Evolutionary conservation across 2,113 vertebrate species (phyloP), one percentile per base, ranked within the genome.

Genomic region (Macroglossus sobrinus): DNA sequence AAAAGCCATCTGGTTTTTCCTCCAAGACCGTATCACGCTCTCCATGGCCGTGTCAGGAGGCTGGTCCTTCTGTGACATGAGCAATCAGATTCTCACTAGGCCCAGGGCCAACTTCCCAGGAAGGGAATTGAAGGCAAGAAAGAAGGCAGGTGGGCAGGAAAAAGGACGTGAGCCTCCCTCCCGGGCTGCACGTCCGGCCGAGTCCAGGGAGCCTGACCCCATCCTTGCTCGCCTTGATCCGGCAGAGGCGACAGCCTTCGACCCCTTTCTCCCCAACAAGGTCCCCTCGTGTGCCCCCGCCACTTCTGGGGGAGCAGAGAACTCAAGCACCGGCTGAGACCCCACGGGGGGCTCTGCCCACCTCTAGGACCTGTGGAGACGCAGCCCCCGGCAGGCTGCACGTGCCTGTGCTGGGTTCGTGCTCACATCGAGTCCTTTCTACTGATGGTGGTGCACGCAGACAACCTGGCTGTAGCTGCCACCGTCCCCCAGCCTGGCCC

Each of bases 251-350:
- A 57, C 2, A 3, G n/a, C 28, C 69, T 53, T n/a, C 5, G 2
- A 9, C 30, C 24, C 45, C 15, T 2, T 0, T 45, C 24, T 30
- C 45, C 47, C 8, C 28, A 0, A 1, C 0, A 13, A 0, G 9
- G 2, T 30, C 66, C 47, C 63, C 16, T 47, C 33, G 43, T 11
- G 0, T 2, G 4, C 64, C 28, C 33, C 40, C 33, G 24, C 71
- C 30, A 21, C 45, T 74, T 43, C 50, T 45, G 40, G n/a, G 35
- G 24, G 18, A 59, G n/a, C 63, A 79, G 45, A 7, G 45, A 43
- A 16, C 19, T 28, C 33, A 71, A 69, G 50, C 8, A 18, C 21
- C 6, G 55, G 43, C 50, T 45, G 33, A 2, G 71, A 35, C 38
- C 53, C 82, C 59, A 26, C 16, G 0, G 50, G 19, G 63, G 6